Evolutionary conservation across 2,113 vertebrate species (phyloP).

Genomic region (Chunga burmeisteri): DNA sequence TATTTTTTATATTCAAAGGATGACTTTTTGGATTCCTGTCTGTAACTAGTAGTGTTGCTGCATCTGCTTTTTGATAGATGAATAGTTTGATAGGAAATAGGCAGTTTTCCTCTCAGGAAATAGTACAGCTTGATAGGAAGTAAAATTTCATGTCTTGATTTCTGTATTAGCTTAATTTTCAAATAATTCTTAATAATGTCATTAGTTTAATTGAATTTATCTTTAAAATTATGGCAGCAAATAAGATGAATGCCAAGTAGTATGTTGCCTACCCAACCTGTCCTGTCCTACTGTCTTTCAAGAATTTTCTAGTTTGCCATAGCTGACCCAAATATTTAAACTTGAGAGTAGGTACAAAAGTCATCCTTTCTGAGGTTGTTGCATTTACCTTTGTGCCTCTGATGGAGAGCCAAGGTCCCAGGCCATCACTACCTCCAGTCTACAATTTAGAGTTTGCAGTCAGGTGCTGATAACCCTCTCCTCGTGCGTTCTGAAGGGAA

Average conservation of each 20-base stretch:
- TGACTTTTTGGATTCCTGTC: not conserved
- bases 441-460: not conserved
- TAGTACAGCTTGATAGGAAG: not conserved
- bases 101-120: not conserved
- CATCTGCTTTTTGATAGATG: not conserved
- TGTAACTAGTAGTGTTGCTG: not conserved
- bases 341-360: not conserved
- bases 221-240: not conserved
- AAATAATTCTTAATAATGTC: not conserved
- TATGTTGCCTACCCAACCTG: not conserved
- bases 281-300: not conserved
- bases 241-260: not conserved
- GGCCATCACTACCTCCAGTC: not conserved
- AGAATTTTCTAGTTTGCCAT: not conserved
- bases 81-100: not conserved
- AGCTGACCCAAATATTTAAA: not conserved
- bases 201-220: not conserved
- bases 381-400: not conserved
- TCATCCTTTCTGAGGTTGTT: not conserved
- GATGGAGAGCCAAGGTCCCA: not conserved
- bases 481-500: accelerated
- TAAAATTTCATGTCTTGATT: not conserved
- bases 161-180: not conserved
- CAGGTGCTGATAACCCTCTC: not conserved
- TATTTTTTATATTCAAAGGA: not conserved